phyloP scores from a whole-genome alignment of 2,113 vertebrate genomes.

The Chinchilla lanigera region DNA sequence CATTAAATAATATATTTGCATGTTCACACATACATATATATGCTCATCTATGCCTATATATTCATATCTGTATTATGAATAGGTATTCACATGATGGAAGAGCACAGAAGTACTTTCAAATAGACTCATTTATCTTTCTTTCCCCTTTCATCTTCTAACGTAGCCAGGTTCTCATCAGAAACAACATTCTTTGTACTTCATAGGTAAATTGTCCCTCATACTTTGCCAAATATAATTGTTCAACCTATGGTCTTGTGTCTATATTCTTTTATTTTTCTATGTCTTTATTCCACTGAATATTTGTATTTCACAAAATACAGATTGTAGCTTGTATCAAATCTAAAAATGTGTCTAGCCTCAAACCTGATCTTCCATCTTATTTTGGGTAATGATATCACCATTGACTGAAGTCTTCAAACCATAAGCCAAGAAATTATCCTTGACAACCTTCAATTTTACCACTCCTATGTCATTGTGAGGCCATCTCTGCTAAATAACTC shows the following conservation, averaged over 20 bases:
- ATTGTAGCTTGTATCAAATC: conserved; percentile 46
- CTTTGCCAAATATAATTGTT: background rate
- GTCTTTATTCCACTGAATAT: background rate
- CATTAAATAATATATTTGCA: background rate
- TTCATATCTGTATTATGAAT: background rate
- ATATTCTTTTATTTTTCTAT: background rate
- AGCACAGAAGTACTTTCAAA: background rate
- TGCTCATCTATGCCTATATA: background rate
- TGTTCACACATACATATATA: background rate
- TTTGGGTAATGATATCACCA: conserved; percentile 43
- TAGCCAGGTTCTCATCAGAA: background rate
- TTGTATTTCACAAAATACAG: conserved; percentile 34
- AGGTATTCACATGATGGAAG: background rate
- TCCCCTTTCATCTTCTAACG: background rate
- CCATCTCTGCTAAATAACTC: background rate
- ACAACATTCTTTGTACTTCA: background rate
- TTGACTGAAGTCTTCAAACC: conserved; percentile 57
- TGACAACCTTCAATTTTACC: conserved; percentile 50
- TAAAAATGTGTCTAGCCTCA: conserved; percentile 34
- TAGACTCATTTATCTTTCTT: background rate
- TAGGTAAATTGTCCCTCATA: background rate
- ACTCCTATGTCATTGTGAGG: background rate
- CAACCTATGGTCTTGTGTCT: background rate
- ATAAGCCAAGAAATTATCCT: conserved; percentile 32
- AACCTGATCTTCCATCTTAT: conserved; percentile 16